A percentile compares a stretch with the other conserved stretches of the same genome.
These are phyloP conservation scores for Rotaria sp. DNA, from an alignment of 2,888 invertebrate genomes.

Conservation along the genomic window DNA sequence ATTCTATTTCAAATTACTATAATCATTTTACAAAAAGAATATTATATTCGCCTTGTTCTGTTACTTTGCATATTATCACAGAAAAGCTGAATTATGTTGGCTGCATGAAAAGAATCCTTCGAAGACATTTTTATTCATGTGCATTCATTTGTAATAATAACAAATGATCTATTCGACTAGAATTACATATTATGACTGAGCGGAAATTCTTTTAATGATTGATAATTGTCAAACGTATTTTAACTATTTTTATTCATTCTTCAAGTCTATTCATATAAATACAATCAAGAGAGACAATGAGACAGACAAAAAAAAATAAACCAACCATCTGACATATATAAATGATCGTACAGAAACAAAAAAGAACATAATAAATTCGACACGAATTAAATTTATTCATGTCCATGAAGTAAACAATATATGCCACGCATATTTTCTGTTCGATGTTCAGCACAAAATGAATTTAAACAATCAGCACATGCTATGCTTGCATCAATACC, in stretches of 20 bases:
- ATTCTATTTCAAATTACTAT: too few species aligned
- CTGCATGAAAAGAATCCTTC: neutral
- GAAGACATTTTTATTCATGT: neutral
- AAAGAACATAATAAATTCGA: neutral
- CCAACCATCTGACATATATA: conserved; percentile 7
- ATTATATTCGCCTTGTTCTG: neutral
- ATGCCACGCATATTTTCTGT: conserved; percentile 14
- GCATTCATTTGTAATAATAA: neutral
- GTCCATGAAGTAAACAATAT: conserved; percentile 7
- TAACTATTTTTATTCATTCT: neutral
- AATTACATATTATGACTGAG: neutral
- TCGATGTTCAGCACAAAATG: conserved; percentile 21
- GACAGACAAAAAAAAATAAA: neutral
- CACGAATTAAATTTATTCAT: neutral
- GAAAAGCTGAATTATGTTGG: neutral
- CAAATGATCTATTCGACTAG: neutral
- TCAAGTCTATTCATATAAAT: neutral
- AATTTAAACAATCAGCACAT: conserved; percentile 22
- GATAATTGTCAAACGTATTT: neutral
- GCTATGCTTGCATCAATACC: neutral
- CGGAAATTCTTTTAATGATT: neutral
- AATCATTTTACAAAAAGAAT: too few species aligned
- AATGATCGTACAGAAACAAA: neutral
- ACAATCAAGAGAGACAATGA: neutral
- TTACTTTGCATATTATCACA: neutral